Percentiles rank a stretch among this genome's conserved stretches.
These are phyloP conservation scores for Callyntrura guangdongensis DNA, from an alignment of 2,888 invertebrate genomes.

Conservation along the genomic window DNA sequence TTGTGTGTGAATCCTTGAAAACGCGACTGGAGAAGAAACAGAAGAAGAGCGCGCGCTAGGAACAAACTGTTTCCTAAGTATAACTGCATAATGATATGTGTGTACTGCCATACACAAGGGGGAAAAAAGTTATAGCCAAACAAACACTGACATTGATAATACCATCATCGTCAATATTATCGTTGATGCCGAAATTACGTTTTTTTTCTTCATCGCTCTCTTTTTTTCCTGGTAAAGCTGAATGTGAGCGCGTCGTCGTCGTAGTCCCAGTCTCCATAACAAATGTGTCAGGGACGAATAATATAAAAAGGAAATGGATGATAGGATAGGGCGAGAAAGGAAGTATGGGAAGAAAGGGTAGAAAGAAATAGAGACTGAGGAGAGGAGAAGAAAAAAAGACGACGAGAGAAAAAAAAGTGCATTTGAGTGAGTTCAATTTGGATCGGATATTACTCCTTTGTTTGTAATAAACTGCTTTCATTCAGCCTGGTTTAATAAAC, in stretches of 20 bases:
- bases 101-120: too few species aligned
- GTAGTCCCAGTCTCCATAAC: too few species aligned
- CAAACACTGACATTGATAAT: conserved; percentile 41
- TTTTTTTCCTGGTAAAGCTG: background rate
- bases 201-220: background rate
- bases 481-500: too few species aligned
- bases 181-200: conserved; percentile 19
- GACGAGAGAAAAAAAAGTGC: conserved; percentile 32
- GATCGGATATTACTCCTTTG: conserved; percentile 5
- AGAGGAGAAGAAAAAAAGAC: too few species aligned
- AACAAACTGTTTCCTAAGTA: too few species aligned
- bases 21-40: background rate
- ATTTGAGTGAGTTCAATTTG: background rate
- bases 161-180: background rate
- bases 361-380: too few species aligned
- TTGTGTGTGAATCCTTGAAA: conserved; percentile 53
- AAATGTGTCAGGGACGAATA: conserved; percentile 60
- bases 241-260: too few species aligned
- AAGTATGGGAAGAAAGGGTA: too few species aligned
- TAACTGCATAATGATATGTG: too few species aligned
- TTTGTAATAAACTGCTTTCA: too few species aligned
- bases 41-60: too few species aligned
- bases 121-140: background rate
- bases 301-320: conserved; percentile 24
- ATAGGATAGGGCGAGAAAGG: conserved; percentile 1